Percentiles rank a stretch among this genome's conserved stretches.
These are phyloP conservation scores for Aphidius ervi DNA, from an alignment of 1,140 invertebrate genomes.

Conservation along the genomic window DNA sequence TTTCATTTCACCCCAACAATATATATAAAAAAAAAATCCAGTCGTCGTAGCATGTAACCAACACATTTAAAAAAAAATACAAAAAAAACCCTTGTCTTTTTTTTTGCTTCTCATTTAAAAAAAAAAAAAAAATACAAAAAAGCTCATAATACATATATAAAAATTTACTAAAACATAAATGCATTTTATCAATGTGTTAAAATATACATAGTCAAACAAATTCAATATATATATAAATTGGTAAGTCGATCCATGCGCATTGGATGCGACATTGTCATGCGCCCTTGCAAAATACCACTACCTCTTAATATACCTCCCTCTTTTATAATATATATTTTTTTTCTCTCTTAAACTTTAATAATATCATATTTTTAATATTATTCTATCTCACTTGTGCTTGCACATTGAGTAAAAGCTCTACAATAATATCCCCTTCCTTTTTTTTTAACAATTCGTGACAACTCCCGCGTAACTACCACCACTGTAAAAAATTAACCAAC, in stretches of 20 bases:
- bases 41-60: neutral
- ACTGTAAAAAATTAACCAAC: conserved; percentile 25
- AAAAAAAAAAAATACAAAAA: no score
- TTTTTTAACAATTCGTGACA: conserved; percentile 11
- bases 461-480: conserved; percentile 15
- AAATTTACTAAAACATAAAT: no score
- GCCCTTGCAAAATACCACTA: conserved; percentile 31
- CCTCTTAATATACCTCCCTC: conserved; percentile 1
- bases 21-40: neutral
- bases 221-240: conserved; percentile 6
- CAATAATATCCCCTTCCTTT: neutral
- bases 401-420: no score
- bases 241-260: conserved; percentile 45
- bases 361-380: no score
- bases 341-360: neutral
- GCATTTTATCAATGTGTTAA: neutral
- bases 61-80: neutral
- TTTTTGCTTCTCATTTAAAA: no score
- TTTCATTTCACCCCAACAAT: neutral
- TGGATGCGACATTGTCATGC: conserved; percentile 44
- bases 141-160: no score
- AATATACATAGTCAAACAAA: neutral
- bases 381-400: no score
- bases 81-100: no score
- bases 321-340: neutral